Evolutionary conservation across 2,797 vertebrate species (phyloP).

Genomic region (Poecile montanus): DNA sequence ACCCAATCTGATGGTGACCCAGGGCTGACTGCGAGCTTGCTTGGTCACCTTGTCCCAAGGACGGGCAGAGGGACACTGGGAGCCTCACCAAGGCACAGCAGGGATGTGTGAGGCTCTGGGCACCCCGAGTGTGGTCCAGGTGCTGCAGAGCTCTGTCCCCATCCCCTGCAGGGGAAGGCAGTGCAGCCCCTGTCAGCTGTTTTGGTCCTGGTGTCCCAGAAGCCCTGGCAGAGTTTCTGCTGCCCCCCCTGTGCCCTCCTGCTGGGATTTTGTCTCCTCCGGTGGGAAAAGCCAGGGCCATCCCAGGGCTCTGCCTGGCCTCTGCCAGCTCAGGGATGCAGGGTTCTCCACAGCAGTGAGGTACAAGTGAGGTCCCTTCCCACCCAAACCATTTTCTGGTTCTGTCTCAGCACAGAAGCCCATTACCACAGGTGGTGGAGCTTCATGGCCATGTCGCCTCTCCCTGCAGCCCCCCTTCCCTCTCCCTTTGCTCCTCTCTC

Average conservation of each 20-base stretch:
- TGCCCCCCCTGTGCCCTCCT: not conserved
- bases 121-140: fast-evolving
- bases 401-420: not conserved
- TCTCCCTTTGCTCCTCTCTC: not conserved
- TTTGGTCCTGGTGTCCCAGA: not conserved
- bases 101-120: too few relatives aligned
- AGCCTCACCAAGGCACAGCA: fast-evolving
- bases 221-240: not conserved
- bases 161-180: fast-evolving
- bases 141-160: not conserved
- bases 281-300: fast-evolving
- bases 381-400: not conserved
- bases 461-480: not conserved
- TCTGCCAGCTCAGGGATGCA: not conserved
- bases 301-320: not conserved
- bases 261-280: not conserved
- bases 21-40: not conserved
- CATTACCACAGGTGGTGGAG: not conserved
- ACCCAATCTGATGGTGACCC: not conserved
- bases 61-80: not conserved
- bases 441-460: not conserved
- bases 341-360: not conserved
- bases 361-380: not conserved
- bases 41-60: fast-evolving
- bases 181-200: not conserved